Base-by-base conservation (phyloP, 2,888 invertebrate species). In the Harpalus rufipes region DNA sequence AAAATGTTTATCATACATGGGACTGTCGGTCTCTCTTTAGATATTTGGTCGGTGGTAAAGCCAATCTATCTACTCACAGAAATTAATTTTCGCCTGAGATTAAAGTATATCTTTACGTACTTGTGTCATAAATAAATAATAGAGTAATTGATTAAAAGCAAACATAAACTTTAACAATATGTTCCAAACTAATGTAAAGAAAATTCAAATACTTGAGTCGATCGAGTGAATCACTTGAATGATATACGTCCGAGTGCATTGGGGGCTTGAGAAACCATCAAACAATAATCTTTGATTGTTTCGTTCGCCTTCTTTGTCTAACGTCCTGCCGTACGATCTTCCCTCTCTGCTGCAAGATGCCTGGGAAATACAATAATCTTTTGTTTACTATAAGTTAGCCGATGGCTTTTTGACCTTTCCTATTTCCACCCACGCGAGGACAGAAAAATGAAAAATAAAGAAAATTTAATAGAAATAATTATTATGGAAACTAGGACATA, bases 321-420 rank as follows among this genome's bases (percentile, higher is more conserved):
- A 68, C 68, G 56, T 39, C 41, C 56, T 44, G 18, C 32, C 32
- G 59, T 3, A 16, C 58, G 1, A 7, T 82, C 39, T 56, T 16
- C 72, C 58, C 41, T n/a, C 25, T 74, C 51, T 63, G 14, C 10
- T 51, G 44, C 61, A 56, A 21, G 25, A 78, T 78, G 32, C 14
- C 59, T 7, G 65, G 63, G 83, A 84, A 84, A 84, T 84, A 84
- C 84, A 84, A 84, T 84, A 84, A 84, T 78, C 78, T 84, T 21
- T 84, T 84, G 84, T 84, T 84, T 84, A 84, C 84, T 58, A 51
- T 78, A 68, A 84, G 63, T 84, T 84, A 84, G 16, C 56, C 51
- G 56, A 51, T 76, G 84, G n/a, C 61, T 63, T 59, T 74, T 76
- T 72, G 41, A 8, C 41, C 68, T 8, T 14, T 41, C 68, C 68